Evolutionary conservation across 2,797 vertebrate species (phyloP), one percentile per base, ranked within the genome.

Genomic region (Gymnothorax javanicus): DNA sequence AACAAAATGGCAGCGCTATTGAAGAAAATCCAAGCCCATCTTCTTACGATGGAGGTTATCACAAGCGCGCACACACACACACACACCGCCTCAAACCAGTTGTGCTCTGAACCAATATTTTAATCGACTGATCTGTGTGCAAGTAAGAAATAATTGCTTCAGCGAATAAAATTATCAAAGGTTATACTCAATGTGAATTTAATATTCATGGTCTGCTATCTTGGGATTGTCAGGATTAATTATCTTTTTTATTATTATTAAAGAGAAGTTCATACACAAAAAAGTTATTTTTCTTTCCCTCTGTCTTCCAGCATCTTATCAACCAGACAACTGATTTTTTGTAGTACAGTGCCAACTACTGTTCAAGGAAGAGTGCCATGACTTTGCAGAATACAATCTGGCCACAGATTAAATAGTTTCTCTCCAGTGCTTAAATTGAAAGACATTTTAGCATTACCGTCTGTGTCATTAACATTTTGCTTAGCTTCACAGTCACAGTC

Each of bases 381-480:
- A 52, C 50, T 77, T 77, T 43, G 52, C 73, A 77, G 5, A 20
- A 7, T 9, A 67, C 23, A 89, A 93, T 92, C 92, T 90, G 91
- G 85, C 56, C 50, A 84, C 89, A 94, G 91, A 94, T 94, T 93
- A 94, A 93, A 94, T 89, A 90, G 86, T 89, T 89, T 82, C 93
- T 90, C 87, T 90, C 87, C 58, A 79, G 93, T n/a, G 91, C 92
- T 91, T 94, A 93, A 94, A 94, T 94, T 94, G 91, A 93, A 81
- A 89, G 92, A 89, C 95, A 95, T 90, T 91, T 94, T 93, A 95
- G 93, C 90, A 92, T 89, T 93, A 94, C 93, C 95, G 94, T 91
- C 93, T 92, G 91, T 77, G 73, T 95, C 93, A 95, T 94, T 94
- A 94, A 95, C 93, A 93, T 91, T 89, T 93, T 93, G 91, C 91